These are phyloP conservation scores for Scolopax mira DNA, from an alignment of 2,113 vertebrate species.

Conservation along the genomic window DNA sequence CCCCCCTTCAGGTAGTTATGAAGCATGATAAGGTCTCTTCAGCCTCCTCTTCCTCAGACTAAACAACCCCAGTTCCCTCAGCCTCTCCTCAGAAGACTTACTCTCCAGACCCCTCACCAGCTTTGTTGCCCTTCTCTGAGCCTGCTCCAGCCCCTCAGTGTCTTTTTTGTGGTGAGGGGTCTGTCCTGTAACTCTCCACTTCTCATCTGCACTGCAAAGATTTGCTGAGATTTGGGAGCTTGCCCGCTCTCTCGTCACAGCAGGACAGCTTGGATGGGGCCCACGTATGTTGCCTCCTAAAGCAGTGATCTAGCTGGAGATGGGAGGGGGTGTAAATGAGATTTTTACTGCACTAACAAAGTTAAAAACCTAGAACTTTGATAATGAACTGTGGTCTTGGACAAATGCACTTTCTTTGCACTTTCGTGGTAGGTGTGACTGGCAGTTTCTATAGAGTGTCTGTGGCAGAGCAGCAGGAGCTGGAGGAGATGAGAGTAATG, in stretches of 20 bases:
- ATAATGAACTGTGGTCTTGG: background rate
- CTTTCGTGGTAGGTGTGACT: accelerated
- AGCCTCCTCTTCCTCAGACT: too few species aligned
- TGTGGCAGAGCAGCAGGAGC: background rate
- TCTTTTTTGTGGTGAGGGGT: too few species aligned
- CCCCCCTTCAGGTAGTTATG: too few species aligned
- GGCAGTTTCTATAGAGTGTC: background rate
- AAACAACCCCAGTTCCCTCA: too few species aligned
- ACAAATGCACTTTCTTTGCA: background rate
- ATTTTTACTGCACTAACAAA: background rate
- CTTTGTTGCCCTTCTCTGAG: too few species aligned
- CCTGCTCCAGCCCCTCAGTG: too few species aligned
- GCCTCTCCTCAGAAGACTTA: too few species aligned
- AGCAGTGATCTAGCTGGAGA: background rate
- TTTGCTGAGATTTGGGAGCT: background rate
- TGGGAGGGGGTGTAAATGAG: background rate
- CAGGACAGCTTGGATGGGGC: background rate
- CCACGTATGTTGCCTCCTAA: background rate
- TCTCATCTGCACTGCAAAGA: background rate
- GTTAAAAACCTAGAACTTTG: background rate
- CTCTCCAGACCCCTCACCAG: too few species aligned
- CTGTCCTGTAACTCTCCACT: background rate
- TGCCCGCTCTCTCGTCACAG: background rate
- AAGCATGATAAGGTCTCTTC: too few species aligned
- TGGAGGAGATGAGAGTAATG: background rate